Percentiles rank a stretch among this genome's conserved stretches.
Evolutionary conservation across 2,113 vertebrate species (phyloP).

Genomic region (Gavia stellata): DNA sequence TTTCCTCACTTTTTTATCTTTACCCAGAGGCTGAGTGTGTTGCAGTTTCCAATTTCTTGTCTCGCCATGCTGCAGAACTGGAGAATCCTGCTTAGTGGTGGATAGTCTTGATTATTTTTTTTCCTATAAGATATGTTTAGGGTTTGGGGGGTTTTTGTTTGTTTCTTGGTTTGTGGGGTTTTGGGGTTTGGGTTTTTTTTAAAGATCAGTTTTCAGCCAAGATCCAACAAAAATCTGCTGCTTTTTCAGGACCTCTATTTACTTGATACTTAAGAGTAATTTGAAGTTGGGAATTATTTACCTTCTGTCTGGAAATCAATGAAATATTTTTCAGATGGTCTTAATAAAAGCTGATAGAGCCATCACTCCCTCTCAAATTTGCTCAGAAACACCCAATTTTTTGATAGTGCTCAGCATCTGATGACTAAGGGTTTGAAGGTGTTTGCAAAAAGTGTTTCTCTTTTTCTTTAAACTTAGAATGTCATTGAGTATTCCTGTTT

Average conservation of each 20-base stretch:
- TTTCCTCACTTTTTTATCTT: not conserved
- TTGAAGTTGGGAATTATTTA: not conserved
- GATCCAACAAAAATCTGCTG: no score
- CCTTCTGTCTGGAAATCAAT: not conserved
- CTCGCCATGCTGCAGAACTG: not conserved
- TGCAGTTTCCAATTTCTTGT: not conserved
- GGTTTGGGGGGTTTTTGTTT: not conserved
- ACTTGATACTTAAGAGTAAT: not conserved
- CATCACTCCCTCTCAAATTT: not conserved
- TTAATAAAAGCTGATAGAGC: not conserved
- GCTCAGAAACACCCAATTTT: not conserved
- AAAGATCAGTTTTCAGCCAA: not conserved
- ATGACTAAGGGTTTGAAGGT: not conserved
- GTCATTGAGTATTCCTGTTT: not conserved
- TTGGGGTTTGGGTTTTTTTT: not conserved
- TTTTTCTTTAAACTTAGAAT: not conserved
- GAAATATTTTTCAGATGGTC: not conserved
- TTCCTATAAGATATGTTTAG: not conserved
- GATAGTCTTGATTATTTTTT: not conserved
- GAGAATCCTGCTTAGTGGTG: not conserved
- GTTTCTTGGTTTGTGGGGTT: not conserved
- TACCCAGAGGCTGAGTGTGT: not conserved
- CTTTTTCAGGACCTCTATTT: no score
- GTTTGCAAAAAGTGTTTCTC: not conserved
- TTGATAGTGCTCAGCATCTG: not conserved